Percentiles rank a stretch among this genome's conserved stretches.
Evolutionary conservation across 2,113 vertebrate species (phyloP).

Genomic region (Leptocoma aspasia): DNA sequence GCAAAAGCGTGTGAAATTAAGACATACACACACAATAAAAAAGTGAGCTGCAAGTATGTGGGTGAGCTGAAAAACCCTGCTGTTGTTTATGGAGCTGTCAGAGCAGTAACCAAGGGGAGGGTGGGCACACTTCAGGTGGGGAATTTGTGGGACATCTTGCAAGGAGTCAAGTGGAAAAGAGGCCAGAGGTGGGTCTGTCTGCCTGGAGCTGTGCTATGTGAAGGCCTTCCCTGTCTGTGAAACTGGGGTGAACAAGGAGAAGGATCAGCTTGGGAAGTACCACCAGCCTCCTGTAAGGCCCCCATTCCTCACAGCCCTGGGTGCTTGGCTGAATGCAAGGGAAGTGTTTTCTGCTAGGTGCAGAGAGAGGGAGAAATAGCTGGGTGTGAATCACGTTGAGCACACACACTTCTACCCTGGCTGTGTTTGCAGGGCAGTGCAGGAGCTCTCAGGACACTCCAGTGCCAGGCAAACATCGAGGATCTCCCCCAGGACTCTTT

Average conservation of each 20-base stretch:
- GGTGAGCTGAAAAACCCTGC: not conserved
- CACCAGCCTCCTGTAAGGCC: not conserved
- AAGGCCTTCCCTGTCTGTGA: not conserved
- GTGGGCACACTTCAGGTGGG: not conserved
- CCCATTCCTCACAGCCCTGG: not conserved
- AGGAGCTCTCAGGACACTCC: not conserved
- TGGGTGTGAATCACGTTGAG: not conserved
- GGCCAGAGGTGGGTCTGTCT: not conserved
- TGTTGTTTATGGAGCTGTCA: not conserved
- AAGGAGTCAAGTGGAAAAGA: not conserved
- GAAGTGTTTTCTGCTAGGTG: not conserved
- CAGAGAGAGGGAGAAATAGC: not conserved
- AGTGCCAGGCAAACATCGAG: fast-evolving
- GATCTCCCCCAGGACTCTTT: not conserved
- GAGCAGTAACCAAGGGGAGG: not conserved
- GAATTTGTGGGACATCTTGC: not conserved
- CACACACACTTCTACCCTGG: not conserved
- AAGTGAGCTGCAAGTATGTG: not conserved
- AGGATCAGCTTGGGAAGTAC: not conserved
- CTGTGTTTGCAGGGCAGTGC: not conserved
- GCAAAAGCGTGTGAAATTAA: not conserved
- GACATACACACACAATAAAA: not conserved
- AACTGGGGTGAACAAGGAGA: not conserved
- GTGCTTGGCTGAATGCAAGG: not conserved
- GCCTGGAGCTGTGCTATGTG: not conserved